A percentile compares a stretch with the other conserved stretches of the same genome.
phyloP scores from a whole-genome alignment of 2,797 vertebrate species.

The Mergus octosetaceus region DNA sequence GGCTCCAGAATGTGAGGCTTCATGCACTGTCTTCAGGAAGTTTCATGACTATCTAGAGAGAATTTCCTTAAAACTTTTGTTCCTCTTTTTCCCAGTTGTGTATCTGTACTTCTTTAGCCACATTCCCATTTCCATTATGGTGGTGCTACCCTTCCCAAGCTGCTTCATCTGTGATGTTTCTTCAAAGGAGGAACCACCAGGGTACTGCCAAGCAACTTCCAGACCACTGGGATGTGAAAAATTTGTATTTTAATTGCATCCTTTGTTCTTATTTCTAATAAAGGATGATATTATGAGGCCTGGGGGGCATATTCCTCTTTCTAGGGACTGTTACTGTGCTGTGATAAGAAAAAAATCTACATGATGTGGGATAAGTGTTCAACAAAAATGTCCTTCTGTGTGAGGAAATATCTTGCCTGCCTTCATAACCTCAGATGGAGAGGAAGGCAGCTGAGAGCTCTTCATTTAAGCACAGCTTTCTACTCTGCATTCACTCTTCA shows the following conservation, averaged over 20 bases:
- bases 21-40: neutral
- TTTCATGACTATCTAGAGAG: neutral
- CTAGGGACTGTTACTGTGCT: neutral
- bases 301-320: slow-evolving; percentile 44
- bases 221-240: slow-evolving; percentile 35
- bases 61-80: neutral
- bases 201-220: slow-evolving; percentile 5
- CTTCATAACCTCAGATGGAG: slow-evolving; percentile 9
- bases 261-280: slow-evolving; percentile 67
- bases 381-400: slow-evolving; percentile 5
- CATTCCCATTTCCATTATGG: neutral
- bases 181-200: neutral
- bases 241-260: slow-evolving; percentile 69
- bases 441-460: slow-evolving; percentile 34
- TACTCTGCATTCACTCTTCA: slow-evolving; percentile 23
- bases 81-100: neutral
- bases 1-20: neutral
- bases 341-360: slow-evolving; percentile 32
- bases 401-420: slow-evolving; percentile 16
- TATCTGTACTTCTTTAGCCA: neutral
- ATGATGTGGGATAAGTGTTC: neutral
- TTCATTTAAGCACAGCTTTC: slow-evolving; percentile 41
- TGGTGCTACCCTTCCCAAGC: rapidly evolving
- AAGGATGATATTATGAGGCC: slow-evolving; percentile 57
- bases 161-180: rapidly evolving